Percentiles rank a stretch among this genome's conserved stretches.
These are phyloP conservation scores for Stenopsyche tienmushanensis DNA, from an alignment of 1,140 invertebrate species.

Conservation along the genomic window DNA sequence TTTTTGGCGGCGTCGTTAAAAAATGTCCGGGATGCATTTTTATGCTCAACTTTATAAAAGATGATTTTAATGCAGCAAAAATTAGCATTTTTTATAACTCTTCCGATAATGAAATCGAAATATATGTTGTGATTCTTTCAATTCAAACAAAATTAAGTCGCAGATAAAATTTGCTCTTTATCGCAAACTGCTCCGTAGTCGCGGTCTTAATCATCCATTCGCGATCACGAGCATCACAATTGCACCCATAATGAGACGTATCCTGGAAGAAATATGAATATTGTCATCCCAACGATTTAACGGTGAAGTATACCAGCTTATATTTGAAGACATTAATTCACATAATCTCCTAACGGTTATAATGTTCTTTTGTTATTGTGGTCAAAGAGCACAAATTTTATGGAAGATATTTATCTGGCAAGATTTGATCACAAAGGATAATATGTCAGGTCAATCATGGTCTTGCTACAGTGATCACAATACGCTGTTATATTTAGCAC, in stretches of 20 bases:
- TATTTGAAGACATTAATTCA: not conserved
- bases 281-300: not conserved
- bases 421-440: not conserved
- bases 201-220: no score
- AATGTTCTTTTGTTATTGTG: conserved; percentile 2
- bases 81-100: no score
- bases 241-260: not conserved
- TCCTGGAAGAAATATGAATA: not conserved
- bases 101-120: no score
- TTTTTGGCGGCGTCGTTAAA: conserved; percentile 8
- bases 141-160: no score
- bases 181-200: no score
- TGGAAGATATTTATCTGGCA: not conserved
- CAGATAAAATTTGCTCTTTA: no score
- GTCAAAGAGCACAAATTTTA: conserved; percentile 5
- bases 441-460: conserved; percentile 1
- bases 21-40: not conserved
- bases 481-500: no score
- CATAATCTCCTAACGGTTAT: not conserved
- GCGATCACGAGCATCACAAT: not conserved
- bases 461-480: not conserved
- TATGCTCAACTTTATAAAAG: no score
- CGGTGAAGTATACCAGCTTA: not conserved
- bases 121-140: no score
- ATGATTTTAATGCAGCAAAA: no score